These are phyloP conservation scores for Phoebastria nigripes DNA, from an alignment of 2,797 vertebrate species.

Conservation along the genomic window DNA sequence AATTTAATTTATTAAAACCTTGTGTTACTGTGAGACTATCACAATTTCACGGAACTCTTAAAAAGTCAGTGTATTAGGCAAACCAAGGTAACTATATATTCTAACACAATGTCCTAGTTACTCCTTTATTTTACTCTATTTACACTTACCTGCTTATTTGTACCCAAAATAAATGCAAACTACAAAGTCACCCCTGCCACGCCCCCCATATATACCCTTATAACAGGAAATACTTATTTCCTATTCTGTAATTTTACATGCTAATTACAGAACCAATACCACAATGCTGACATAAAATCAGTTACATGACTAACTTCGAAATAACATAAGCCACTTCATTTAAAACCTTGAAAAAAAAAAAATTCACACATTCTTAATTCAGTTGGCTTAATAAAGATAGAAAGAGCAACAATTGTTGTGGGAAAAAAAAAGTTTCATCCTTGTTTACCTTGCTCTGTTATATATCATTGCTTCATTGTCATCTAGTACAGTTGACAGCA, in stretches of 20 bases:
- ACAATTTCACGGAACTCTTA: background rate
- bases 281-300: background rate
- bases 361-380: background rate
- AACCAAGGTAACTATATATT: background rate
- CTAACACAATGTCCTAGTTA: background rate
- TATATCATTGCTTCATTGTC: slow-evolving; percentile 94
- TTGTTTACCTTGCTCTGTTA: slow-evolving; percentile 90
- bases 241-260: background rate
- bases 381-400: background rate
- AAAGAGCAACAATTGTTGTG: background rate
- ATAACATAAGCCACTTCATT: background rate
- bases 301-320: background rate
- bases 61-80: background rate
- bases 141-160: background rate
- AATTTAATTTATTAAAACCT: background rate
- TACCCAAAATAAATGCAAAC: background rate
- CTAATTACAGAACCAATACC: background rate
- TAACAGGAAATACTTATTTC: background rate
- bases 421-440: background rate
- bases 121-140: background rate
- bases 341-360: background rate
- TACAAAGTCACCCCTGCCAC: background rate
- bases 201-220: background rate
- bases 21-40: background rate
- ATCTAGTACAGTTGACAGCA: slow-evolving; percentile 90